Conservation (phyloP, 2,113 vertebrate species). For the Sardina pilchardus region DNA sequence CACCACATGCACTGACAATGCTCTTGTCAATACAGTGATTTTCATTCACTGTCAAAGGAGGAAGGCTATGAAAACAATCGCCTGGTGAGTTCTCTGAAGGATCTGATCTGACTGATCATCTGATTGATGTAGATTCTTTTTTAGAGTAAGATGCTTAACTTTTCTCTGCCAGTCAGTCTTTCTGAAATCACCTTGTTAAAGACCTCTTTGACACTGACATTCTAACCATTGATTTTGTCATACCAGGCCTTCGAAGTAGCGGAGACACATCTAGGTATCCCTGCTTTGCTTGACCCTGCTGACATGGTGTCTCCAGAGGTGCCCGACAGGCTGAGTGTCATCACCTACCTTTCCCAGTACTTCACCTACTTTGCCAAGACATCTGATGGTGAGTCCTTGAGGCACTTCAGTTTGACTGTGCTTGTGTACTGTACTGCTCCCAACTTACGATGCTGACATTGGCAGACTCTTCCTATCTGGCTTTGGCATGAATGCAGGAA, state of each 20-base stretch:
- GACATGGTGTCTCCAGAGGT: conserved; percentile 82
- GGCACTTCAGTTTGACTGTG: not conserved
- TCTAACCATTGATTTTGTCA: not conserved
- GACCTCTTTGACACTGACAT: not conserved
- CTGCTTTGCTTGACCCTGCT: conserved; percentile 80
- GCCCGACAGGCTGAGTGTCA: conserved; percentile 82
- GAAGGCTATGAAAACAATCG: conserved; percentile 85
- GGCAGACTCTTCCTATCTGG: not conserved
- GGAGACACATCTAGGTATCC: conserved; percentile 84
- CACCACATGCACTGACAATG: conserved; percentile 36
- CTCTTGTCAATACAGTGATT: conserved; percentile 73
- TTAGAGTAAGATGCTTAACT: not conserved
- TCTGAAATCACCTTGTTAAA: not conserved
- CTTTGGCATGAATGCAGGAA: not conserved
- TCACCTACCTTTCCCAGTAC: conserved; percentile 85
- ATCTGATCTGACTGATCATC: not conserved
- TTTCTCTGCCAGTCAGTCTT: not conserved
- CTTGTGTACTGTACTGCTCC: not conserved
- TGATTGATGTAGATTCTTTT: not conserved
- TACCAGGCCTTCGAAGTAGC: conserved; percentile 84
- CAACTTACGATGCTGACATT: not conserved
- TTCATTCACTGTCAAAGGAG: conserved; percentile 85
- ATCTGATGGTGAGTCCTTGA: conserved; percentile 43
- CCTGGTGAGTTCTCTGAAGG: conserved; percentile 76
- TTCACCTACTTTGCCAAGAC: conserved; percentile 78